Base-by-base conservation (phyloP, 2,797 vertebrate genomes). In the Acridotheres tristis region DNA sequence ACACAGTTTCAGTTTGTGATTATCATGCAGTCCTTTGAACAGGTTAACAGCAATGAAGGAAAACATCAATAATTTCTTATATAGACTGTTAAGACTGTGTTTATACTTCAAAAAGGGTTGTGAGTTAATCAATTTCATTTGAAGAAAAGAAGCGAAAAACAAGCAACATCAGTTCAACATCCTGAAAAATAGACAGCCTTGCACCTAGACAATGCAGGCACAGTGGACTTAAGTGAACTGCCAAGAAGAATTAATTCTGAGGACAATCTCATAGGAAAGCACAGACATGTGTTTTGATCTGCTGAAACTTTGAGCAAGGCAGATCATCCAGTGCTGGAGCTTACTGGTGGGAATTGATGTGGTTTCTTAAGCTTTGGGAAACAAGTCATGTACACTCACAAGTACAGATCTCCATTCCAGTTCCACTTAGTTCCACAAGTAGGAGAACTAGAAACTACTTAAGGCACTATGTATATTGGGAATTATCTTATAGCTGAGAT, bases 351-450 rank as follows among this genome's bases (percentile, higher is more conserved):
- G 32, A 71, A n/a, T 38, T 8, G 0, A 51, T 36, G n/a, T 0
- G 2, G 8, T 20, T 67, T 63, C 61, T 54, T 27, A 48, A 69
- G 63, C 50, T 69, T 58, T 14, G 7, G 18, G 66, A 62, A 89
- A 79, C 0, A 4, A 90, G 25, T 27, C n/a, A 34, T 3, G 2
- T 25, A 36, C 16, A 36, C 61, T 50, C 3, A 11, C 0, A 3
- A 29, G 26, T 57, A 65, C 38, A 69, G 40, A 59, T 57, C 67
- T 76, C 53, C 23, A 22, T 34, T 66, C 74, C 80, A 26, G 40
- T 58, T 89, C 55, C 45, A 42, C 27, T 87, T 55, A 5, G 14
- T 36, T 80, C 78, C 61, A 86, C 82, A 61, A 45, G 36, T 34
- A 63, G 68, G 20, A 84, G 48, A 88, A 73, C 36, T 86, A 53